phyloP scores from a whole-genome alignment of 2,113 vertebrate species.

The Dasyurus viverrinus region DNA sequence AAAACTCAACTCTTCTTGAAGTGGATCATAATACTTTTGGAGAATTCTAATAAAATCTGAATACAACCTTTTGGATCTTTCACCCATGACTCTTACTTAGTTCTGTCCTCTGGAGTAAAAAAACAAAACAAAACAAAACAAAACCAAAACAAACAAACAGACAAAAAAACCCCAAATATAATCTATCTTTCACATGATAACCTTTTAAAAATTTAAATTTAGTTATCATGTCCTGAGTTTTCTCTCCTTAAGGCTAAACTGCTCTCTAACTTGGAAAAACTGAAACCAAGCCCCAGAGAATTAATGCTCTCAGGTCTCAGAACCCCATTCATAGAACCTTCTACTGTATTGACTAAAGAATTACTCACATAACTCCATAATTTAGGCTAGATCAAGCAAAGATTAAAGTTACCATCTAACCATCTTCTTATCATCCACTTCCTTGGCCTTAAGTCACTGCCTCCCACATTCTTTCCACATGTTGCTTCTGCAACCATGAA shows the following conservation, averaged over 20 bases:
- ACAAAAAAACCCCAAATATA: background rate
- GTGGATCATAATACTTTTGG: background rate
- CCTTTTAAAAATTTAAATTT: background rate
- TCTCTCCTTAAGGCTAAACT: background rate
- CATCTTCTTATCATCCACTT: too few species aligned
- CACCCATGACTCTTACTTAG: background rate
- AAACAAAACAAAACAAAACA: too few species aligned
- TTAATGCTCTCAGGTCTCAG: background rate
- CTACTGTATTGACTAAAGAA: too few species aligned
- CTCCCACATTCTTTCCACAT: background rate
- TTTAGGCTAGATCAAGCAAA: too few species aligned
- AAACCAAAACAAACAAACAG: too few species aligned
- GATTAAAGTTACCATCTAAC: too few species aligned
- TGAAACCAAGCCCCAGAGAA: background rate
- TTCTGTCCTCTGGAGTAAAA: background rate
- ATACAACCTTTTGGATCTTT: background rate
- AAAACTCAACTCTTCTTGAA: background rate
- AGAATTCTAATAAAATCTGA: background rate
- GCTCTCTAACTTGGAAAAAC: background rate
- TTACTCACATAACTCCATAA: too few species aligned
- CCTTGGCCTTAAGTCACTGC: background rate
- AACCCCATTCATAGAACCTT: fast-evolving
- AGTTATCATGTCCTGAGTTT: background rate
- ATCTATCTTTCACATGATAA: background rate
- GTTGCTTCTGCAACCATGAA: background rate